A percentile compares a stretch with the other conserved stretches of the same genome.
These are phyloP conservation scores for Plusia festucae DNA, from an alignment of 2,888 invertebrate species.

Conservation along the genomic window DNA sequence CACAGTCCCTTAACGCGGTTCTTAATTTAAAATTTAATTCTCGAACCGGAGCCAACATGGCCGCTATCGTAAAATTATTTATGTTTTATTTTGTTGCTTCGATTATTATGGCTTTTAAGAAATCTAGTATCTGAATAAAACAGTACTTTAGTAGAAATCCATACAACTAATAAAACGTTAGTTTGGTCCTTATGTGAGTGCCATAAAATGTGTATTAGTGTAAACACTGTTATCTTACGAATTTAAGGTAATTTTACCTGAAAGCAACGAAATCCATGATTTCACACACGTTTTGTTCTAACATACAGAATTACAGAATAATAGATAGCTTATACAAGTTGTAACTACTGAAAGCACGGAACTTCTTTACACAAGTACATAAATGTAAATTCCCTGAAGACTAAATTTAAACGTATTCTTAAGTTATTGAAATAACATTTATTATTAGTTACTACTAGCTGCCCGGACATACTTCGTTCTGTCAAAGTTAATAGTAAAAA, in stretches of 20 bases:
- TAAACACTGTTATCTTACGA: slow-evolving; percentile 15
- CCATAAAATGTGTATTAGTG: slow-evolving; percentile 35
- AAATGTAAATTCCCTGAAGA: too few relatives aligned
- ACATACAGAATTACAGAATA: not conserved
- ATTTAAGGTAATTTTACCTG: slow-evolving; percentile 23
- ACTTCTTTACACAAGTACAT: too few relatives aligned
- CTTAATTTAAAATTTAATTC: slow-evolving; percentile 21
- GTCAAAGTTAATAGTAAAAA: too few relatives aligned
- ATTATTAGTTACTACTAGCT: too few relatives aligned
- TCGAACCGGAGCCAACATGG: slow-evolving; percentile 9
- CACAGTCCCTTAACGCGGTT: not conserved
- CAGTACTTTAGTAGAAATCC: slow-evolving; percentile 29
- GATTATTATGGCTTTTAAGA: slow-evolving; percentile 41
- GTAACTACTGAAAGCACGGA: too few relatives aligned
- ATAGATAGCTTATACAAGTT: too few relatives aligned
- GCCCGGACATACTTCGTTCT: too few relatives aligned
- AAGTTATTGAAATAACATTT: too few relatives aligned
- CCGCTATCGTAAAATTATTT: slow-evolving; percentile 23
- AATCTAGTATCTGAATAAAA: slow-evolving; percentile 41
- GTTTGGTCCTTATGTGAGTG: slow-evolving; percentile 23
- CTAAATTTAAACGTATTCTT: too few relatives aligned
- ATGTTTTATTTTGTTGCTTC: slow-evolving; percentile 34
- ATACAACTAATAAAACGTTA: slow-evolving; percentile 19
- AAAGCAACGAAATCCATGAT: not conserved
- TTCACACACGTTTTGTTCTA: not conserved